Evolutionary conservation across 2,113 vertebrate species (phyloP), one percentile per base, ranked within the genome.

Genomic region (Nerophis lumbriciformis): DNA sequence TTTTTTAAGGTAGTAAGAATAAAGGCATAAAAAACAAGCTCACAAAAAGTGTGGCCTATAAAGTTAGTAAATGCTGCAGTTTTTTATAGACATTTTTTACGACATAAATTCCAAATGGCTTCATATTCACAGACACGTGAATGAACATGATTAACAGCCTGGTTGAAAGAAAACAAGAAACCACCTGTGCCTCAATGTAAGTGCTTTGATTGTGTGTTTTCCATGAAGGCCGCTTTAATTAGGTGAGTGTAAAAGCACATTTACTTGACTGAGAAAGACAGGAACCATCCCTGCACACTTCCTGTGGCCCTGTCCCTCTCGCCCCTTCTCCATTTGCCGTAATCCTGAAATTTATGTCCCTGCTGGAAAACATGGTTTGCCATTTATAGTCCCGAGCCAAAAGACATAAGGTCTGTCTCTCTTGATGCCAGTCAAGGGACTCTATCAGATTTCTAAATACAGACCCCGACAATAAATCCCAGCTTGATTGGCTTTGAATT

Each of bases 381-480:
- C 61, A 81, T 90, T 90, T 89, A 91, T 89, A 90, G 87, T 81
- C 80, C 79, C 66, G 73, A 73, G 56, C 79, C 82, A 83, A 88
- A 86, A 87, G 76, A 88, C 88, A 87, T 83, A 88, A 83, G 80
- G 83, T 72, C 84, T 83, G 79, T 88, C 88, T 88, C 79, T 86
- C 78, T 75, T 86, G 80, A 90, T 90, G 86, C 87, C 87, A 90
- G 88, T 89, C 88, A 90, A 88, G 85, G 83, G 88, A 90, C 87
- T 90, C 86, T 87, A 91, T 92, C 90, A 88, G 89, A 92, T 91
- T 89, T 90, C 84, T 86, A 86, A 90, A 89, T 87, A 86, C 89
- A 92, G 90, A 86, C 87, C 81, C 79, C 83, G 53, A 88, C 90
- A 83, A 90, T 92, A 92, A 92, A 92, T 90, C 88, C 80, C 60